Evolutionary conservation across 23 tunicate species (phyloP), one percentile per base, ranked within the genome.

Genomic region (Clavelina lepadiformis): DNA sequence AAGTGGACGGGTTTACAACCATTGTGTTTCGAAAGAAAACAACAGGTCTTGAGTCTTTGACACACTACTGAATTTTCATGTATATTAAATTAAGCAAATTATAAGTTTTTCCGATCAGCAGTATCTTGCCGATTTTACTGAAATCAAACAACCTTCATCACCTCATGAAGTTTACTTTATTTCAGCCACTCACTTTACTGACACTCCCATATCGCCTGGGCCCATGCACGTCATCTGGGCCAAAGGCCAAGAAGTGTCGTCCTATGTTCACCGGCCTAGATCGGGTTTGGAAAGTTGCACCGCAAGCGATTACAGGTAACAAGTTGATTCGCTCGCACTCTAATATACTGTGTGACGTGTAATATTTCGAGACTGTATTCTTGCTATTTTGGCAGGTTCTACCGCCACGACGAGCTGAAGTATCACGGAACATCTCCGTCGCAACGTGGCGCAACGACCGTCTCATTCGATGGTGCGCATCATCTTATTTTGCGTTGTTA

Each of bases 381-480:
- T n/a, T n/a, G n/a, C n/a, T n/a, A n/a, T 7, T 31, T 26, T 33
- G 33, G 1, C 33, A 76, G 82, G 47, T 63, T 65, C 47, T 83
- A 33, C 33, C 68, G 79, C 18, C 61, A 69, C 69, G 82, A 85
- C 57, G 83, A 85, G 55, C 38, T 85, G 53, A 85, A 85, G 38
- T 85, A 85, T 45, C 93, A 85, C 75, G 93, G 83, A 47, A 32
- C 70, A 21, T 35, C 41, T 32, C 37, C 24, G 15, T 45, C 62
- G 4, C 80, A 74, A 33, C 67, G 70, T n/a, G 80, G 80, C 28
- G n/a, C 70, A 46, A 47, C 29, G 0, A 61, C 70, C 31, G 0
- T 74, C 31, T 45, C 62, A 34, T 46, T 74, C 15, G 41, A 0
- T 8, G 38, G 80, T 74, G 50, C 62, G 61, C 35, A 5, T n/a